These are phyloP conservation scores for Pseudobourletiella spinata DNA, from an alignment of 1,140 invertebrate species.

Conservation along the genomic window DNA sequence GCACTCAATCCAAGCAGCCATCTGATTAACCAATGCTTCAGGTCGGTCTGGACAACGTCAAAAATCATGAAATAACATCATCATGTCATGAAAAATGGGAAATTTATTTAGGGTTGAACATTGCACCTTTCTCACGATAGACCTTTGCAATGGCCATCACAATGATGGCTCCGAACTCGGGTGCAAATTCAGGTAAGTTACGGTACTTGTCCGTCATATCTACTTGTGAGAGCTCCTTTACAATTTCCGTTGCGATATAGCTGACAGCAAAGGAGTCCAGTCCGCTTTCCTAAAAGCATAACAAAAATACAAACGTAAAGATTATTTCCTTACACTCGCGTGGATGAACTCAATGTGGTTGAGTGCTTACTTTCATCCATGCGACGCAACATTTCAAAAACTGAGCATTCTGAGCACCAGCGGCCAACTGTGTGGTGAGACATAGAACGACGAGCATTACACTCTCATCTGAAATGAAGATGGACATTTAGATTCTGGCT, in stretches of 20 bases:
- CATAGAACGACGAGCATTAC: too few species aligned
- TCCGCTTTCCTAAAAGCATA: constrained; percentile 10
- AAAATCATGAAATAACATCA: too few species aligned
- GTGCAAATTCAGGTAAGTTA: constrained; percentile 22
- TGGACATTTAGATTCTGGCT: background rate
- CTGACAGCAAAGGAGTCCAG: constrained; percentile 24
- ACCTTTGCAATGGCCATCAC: constrained; percentile 29
- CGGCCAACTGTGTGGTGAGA: constrained; percentile 15
- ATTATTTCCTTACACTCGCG: background rate
- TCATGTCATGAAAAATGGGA: too few species aligned
- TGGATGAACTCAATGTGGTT: background rate
- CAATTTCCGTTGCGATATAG: constrained; percentile 24
- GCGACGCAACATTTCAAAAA: constrained; percentile 22
- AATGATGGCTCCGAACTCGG: constrained; percentile 21
- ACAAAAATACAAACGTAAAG: background rate
- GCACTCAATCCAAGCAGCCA: constrained; percentile 25
- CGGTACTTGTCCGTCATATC: constrained; percentile 24
- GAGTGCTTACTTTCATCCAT: constrained; percentile 27
- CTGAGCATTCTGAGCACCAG: constrained; percentile 9
- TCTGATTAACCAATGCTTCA: constrained; percentile 16
- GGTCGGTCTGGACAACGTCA: constrained; percentile 24
- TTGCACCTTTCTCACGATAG: constrained; percentile 14
- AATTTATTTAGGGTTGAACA: too few species aligned
- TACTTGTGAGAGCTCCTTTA: constrained; percentile 24
- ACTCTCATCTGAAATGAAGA: background rate